These are phyloP conservation scores for Euwallacea similis DNA, from an alignment of 1,140 invertebrate genomes.

Conservation along the genomic window DNA sequence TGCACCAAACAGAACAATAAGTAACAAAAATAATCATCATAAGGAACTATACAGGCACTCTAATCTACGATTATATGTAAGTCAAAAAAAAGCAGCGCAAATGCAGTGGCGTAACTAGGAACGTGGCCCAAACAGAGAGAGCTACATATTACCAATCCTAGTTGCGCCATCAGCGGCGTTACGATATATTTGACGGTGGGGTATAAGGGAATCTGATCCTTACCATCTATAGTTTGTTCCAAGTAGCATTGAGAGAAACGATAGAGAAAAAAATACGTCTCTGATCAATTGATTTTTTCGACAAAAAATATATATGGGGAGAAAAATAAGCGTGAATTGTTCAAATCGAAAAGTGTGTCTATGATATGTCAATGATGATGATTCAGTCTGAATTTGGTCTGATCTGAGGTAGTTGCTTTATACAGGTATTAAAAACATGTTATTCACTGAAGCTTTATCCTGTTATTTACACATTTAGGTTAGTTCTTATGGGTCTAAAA, in stretches of 20 bases:
- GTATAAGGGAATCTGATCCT: constrained; percentile 51
- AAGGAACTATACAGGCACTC: constrained; percentile 48
- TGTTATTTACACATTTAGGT: too few relatives aligned
- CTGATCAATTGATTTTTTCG: constrained; percentile 35
- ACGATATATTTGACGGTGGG: constrained; percentile 24
- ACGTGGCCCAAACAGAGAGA: too few relatives aligned
- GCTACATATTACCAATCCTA: not conserved
- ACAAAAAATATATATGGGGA: constrained; percentile 29
- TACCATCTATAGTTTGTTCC: constrained; percentile 53
- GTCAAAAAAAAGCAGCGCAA: constrained; percentile 41
- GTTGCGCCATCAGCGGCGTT: constrained; percentile 5
- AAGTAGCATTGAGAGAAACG: constrained; percentile 53
- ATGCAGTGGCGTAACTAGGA: constrained; percentile 15
- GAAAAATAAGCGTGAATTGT: constrained; percentile 42
- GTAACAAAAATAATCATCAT: constrained; percentile 5
- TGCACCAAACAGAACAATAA: not conserved
- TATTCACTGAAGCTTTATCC: too few relatives aligned
- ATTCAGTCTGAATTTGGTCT: too few relatives aligned
- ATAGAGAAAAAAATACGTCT: constrained; percentile 42
- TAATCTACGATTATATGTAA: constrained; percentile 42
- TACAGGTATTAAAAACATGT: too few relatives aligned
- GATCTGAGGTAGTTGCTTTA: constrained; percentile 11
- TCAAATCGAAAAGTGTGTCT: constrained; percentile 2
- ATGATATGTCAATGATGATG: too few relatives aligned
- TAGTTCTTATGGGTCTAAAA: too few relatives aligned